phyloP scores from a whole-genome alignment of 1,140 invertebrate species.

The Brevipalpus yothersi region DNA sequence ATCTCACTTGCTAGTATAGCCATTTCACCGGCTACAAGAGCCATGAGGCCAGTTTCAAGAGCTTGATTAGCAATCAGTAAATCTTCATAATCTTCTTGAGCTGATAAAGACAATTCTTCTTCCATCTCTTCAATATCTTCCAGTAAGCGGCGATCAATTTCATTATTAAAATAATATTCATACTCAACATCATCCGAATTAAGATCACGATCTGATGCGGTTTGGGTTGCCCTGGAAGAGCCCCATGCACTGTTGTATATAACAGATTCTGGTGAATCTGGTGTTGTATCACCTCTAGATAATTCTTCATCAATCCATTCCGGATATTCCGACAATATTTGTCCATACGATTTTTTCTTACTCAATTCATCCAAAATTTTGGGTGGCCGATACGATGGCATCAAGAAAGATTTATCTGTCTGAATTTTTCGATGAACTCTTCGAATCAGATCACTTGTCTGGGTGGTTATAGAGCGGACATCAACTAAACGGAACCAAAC shows the following conservation, averaged over 20 bases:
- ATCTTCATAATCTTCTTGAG: background rate
- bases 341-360: no score
- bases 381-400: background rate
- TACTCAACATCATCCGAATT: background rate
- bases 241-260: background rate
- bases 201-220: background rate
- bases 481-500: background rate
- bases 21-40: background rate
- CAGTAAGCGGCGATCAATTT: background rate
- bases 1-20: background rate
- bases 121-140: background rate
- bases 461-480: background rate
- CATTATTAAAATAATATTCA: background rate
- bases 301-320: no score
- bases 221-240: background rate
- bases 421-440: background rate
- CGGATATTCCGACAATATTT: no score
- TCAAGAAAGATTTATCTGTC: background rate
- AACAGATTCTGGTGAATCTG: no score
- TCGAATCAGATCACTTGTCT: background rate
- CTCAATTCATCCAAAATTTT: no score
- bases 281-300: no score
- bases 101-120: background rate
- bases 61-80: background rate
- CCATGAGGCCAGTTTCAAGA: constrained; percentile 1